Evolutionary conservation across 2,888 invertebrate genomes (phyloP).

Genomic region (Calameuta filiformis): DNA sequence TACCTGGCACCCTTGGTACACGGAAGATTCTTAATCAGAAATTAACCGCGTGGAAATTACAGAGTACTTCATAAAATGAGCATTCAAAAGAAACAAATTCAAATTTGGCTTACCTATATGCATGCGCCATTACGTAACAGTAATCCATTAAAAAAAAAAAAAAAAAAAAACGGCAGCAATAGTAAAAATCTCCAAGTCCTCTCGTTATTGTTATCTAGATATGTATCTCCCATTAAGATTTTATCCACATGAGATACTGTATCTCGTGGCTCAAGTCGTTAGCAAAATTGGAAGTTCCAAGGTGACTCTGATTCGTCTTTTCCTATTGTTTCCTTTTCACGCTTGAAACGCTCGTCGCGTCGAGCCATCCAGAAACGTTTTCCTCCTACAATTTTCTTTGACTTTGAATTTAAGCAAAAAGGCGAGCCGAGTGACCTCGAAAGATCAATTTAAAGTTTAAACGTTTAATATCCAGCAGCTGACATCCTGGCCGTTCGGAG

Average conservation of each 20-base stretch:
- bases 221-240: background rate
- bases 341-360: background rate
- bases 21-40: background rate
- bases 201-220: background rate
- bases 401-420: background rate
- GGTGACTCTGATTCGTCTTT: background rate
- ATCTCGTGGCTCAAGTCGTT: background rate
- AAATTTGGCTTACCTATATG: background rate
- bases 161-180: background rate
- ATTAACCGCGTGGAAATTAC: background rate
- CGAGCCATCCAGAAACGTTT: background rate
- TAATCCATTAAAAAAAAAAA: no score
- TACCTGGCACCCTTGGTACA: background rate
- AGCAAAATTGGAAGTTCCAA: background rate
- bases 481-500: background rate
- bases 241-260: background rate
- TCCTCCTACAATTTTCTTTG: background rate
- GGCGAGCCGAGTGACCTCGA: background rate
- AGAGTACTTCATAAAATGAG: background rate
- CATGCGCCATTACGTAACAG: background rate
- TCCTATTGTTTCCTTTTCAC: background rate
- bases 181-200: background rate
- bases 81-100: background rate
- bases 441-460: constrained; percentile 1
- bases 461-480: background rate